Conservation (phyloP, 2,113 vertebrate genomes). For the Ochotona curzoniae region DNA sequence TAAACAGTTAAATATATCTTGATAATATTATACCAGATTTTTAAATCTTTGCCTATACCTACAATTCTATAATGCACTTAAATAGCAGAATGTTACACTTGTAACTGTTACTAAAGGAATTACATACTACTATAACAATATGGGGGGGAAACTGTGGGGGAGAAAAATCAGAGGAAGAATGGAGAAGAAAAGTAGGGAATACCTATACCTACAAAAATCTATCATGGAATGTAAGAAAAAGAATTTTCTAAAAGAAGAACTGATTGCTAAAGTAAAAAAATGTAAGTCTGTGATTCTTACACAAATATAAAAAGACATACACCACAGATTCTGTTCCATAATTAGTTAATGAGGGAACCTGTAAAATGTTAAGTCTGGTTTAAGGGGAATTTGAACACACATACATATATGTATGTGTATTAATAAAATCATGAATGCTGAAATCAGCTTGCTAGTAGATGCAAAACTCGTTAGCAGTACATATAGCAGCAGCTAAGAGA, state of each 20-base stretch:
- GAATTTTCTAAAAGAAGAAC: neutral
- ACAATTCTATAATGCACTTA: no score
- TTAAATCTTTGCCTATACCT: no score
- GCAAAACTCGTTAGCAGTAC: conserved; percentile 1
- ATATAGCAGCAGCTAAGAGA: neutral
- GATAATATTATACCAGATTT: no score
- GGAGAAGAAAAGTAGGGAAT: no score
- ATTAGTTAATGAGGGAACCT: neutral
- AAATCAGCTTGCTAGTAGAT: neutral
- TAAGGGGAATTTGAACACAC: neutral
- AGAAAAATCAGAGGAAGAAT: no score
- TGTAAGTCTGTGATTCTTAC: conserved; percentile 39
- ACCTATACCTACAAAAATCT: no score
- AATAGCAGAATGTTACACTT: no score
- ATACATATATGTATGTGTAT: neutral
- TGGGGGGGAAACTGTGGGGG: no score
- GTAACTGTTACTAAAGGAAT: no score
- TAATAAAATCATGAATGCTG: neutral
- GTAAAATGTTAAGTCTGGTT: conserved; percentile 11
- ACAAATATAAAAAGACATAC: neutral
- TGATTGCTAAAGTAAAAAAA: conserved; percentile 2
- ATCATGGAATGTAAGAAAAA: no score
- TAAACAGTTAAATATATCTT: no score
- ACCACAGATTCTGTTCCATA: conserved; percentile 35
- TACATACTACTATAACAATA: no score